Conservation (phyloP, 2,113 vertebrate species). For the Hylia prasina region DNA sequence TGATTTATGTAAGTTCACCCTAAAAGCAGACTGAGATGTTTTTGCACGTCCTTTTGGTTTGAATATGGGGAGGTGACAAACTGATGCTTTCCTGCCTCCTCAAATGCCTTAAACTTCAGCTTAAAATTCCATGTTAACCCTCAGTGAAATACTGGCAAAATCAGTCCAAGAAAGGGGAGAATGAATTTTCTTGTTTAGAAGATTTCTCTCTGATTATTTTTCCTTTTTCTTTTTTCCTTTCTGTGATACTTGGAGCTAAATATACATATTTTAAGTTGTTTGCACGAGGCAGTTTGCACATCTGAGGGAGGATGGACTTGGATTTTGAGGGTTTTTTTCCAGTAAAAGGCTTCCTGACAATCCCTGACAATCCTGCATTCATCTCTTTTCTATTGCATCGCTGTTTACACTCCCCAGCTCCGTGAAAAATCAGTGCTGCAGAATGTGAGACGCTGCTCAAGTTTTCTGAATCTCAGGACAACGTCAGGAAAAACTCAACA, state of each 20-base stretch:
- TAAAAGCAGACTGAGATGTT: neutral
- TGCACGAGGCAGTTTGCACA: neutral
- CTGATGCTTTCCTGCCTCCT: neutral
- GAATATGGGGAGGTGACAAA: neutral
- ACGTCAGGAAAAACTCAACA: neutral
- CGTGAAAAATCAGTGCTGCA: neutral
- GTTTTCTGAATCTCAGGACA: neutral
- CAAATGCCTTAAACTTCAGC: accelerated
- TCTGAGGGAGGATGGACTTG: neutral
- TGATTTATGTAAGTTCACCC: neutral
- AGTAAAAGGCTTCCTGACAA: neutral
- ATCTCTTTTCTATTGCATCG: neutral
- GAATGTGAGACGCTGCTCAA: neutral
- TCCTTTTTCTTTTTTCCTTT: neutral
- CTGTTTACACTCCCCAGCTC: neutral
- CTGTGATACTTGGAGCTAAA: neutral
- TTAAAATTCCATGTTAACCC: neutral
- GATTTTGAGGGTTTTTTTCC: neutral
- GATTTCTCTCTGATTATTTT: neutral
- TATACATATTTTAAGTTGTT: neutral
- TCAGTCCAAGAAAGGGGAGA: neutral
- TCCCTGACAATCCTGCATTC: neutral
- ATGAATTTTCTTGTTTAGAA: neutral
- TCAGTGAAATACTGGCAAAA: neutral
- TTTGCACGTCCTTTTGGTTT: neutral